Base-by-base conservation (phyloP, 2,113 vertebrate species). In the Psittacus erithacus region DNA sequence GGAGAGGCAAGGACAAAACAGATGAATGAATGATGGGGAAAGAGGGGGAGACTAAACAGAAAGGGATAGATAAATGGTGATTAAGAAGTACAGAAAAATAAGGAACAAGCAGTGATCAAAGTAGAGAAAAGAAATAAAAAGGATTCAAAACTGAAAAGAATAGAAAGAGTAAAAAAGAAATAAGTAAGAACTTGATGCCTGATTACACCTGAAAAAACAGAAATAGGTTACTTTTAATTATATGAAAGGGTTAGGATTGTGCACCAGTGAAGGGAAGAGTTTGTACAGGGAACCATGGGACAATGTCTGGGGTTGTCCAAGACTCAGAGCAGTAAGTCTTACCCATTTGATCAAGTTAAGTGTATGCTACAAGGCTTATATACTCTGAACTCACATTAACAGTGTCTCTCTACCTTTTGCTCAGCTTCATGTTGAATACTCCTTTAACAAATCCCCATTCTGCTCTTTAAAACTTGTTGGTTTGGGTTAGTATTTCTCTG, bases 81-180 rank as follows among this genome's bases (percentile, higher is more conserved):
- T 85, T 77, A 94, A 87, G 76, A 74, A 74, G 38, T 71, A 65
- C 3, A 39, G 52, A 76, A 93, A 89, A 89, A 38, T 71, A 87
- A 89, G 38, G 52, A 86, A 65, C 33, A 67, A 82, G 65, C 38
- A 49, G 38, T 62, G 67, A 78, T 92, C 57, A 55, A 69, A 55
- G 77, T 28, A 63, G 44, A 84, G 62, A 64, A 92, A 75, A 83
- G 27, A 92, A 73, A 85, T 39, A 28, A 78, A 93, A 94, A 91
- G 13, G 31, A 80, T 87, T 79, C 44, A 74, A 77, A 88, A 57
- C 17, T 44, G n/a, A 88, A 76, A 85, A 73, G 39, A 79, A 41
- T 23, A 25, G 7, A 11, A 44, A 74, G 29, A 19, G 28, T 77
- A 27, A 73, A 91, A 84, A 87, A 80, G 24, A 69, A 82, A 8